Conservation (phyloP, 2,888 invertebrate genomes). For the Campopleginae sp. region DNA sequence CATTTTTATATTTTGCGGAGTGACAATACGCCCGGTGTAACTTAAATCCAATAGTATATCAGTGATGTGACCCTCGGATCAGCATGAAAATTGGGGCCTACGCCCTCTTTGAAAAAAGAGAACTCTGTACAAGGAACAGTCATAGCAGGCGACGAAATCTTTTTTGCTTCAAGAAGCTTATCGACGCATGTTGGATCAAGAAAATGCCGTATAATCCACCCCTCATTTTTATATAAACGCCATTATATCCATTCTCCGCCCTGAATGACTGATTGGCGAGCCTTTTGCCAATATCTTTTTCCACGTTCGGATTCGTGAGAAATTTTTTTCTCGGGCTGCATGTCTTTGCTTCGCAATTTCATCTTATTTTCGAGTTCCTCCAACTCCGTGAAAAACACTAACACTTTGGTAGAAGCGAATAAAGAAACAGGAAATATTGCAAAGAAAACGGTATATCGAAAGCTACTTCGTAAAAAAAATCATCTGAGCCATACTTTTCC, state of each 20-base stretch:
- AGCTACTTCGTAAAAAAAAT: background rate
- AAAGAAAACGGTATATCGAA: background rate
- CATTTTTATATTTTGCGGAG: conserved; percentile 50
- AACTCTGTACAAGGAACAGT: conserved; percentile 39
- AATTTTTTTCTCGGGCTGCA: conserved; percentile 36
- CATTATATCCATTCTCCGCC: conserved; percentile 50
- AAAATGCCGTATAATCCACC: conserved; percentile 50
- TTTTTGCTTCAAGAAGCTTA: conserved; percentile 25
- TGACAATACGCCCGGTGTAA: conserved; percentile 73
- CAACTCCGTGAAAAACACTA: background rate
- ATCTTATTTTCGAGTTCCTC: background rate
- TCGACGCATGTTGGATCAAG: conserved; percentile 16
- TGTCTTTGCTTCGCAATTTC: conserved; percentile 1
- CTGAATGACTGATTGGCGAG: conserved; percentile 72
- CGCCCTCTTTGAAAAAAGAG: conserved; percentile 57
- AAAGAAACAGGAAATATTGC: background rate
- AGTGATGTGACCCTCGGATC: conserved; percentile 73
- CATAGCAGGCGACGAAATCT: conserved; percentile 35
- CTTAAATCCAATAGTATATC: conserved; percentile 74
- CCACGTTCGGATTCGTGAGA: conserved; percentile 28
- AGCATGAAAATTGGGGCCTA: conserved; percentile 49
- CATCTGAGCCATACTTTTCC: no score
- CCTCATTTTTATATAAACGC: conserved; percentile 31
- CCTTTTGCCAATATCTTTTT: conserved; percentile 64
- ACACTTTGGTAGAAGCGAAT: background rate